Conservation (phyloP, 2,888 invertebrate genomes). For the Sipunculus nudus region DNA sequence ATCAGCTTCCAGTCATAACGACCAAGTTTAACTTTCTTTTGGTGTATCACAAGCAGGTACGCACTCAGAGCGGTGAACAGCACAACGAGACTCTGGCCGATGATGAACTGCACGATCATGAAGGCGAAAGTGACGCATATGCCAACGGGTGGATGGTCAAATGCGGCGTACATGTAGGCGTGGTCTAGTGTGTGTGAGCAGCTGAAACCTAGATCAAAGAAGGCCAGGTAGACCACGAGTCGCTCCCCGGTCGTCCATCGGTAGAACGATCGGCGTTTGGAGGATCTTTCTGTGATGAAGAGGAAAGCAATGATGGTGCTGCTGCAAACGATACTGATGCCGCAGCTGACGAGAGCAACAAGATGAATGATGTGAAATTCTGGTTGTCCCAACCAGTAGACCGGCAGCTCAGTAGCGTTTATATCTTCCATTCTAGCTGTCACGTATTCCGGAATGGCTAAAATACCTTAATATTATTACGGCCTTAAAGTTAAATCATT, state of each 20-base stretch:
- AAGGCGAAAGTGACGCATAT: slow-evolving; percentile 19
- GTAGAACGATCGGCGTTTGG: too few species aligned
- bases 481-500: too few species aligned
- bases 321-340: too few species aligned
- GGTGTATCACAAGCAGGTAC: slow-evolving; percentile 21
- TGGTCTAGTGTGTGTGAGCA: slow-evolving; percentile 26
- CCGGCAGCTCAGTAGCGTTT: too few species aligned
- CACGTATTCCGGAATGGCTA: too few species aligned
- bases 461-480: too few species aligned
- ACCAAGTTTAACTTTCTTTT: slow-evolving; percentile 16
- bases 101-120: slow-evolving; percentile 25
- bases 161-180: slow-evolving; percentile 19
- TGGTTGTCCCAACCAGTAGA: too few species aligned
- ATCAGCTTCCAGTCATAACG: slow-evolving; percentile 19
- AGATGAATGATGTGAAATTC: neutral
- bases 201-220: slow-evolving; percentile 10
- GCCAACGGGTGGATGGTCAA: slow-evolving; percentile 16
- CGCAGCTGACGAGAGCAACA: neutral
- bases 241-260: too few species aligned
- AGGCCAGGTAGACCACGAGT: slow-evolving; percentile 18
- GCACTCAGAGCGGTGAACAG: slow-evolving; percentile 27
- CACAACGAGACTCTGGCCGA: slow-evolving; percentile 25
- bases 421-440: too few species aligned
- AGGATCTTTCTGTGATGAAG: neutral
- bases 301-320: too few species aligned